A percentile compares a stretch with the other conserved stretches of the same genome.
Evolutionary conservation across 2,888 invertebrate species (phyloP).

Genomic region (Acronicta leporina): DNA sequence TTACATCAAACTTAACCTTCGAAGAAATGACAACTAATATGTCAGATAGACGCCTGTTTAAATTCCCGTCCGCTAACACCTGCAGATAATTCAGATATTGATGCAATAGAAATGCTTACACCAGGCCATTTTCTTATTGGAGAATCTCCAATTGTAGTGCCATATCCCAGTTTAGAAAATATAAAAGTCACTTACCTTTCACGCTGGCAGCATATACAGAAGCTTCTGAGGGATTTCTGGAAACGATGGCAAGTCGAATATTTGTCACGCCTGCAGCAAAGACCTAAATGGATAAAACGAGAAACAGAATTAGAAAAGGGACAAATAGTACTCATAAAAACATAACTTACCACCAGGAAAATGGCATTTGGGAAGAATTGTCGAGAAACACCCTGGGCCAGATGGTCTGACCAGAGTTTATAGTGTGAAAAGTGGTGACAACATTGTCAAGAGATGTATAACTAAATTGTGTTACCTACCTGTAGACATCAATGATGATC

Average conservation of each 20-base stretch:
- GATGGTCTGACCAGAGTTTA: conserved; percentile 12
- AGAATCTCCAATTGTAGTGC: conserved; percentile 11
- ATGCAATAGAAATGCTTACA: conserved; percentile 8
- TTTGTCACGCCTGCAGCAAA: conserved; percentile 7
- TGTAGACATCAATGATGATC: no score
- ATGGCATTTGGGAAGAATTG: conserved; percentile 13
- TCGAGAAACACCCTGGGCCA: conserved; percentile 14
- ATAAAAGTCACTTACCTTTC: conserved; percentile 11
- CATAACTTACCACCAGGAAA: conserved; percentile 14
- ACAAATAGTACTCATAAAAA: conserved; percentile 17
- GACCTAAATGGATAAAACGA: conserved; percentile 13
- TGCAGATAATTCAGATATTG: conserved; percentile 5
- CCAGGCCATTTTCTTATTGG: conserved; percentile 24
- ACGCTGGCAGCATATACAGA: conserved; percentile 15
- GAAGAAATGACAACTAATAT: conserved; percentile 15
- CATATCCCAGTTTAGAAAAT: conserved; percentile 5
- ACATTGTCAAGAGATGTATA: no score
- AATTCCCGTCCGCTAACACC: conserved; percentile 17
- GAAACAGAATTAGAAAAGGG: conserved; percentile 6
- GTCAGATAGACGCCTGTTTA: conserved; percentile 14
- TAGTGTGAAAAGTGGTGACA: no score
- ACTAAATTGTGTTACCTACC: no score
- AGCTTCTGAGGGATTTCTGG: conserved; percentile 13
- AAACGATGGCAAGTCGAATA: conserved; percentile 12
- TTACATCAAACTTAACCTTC: conserved; percentile 6